A percentile compares a stretch with the other conserved stretches of the same genome.
Conservation (phyloP, 2,113 vertebrate genomes). For the Platysternon megacephalum region DNA sequence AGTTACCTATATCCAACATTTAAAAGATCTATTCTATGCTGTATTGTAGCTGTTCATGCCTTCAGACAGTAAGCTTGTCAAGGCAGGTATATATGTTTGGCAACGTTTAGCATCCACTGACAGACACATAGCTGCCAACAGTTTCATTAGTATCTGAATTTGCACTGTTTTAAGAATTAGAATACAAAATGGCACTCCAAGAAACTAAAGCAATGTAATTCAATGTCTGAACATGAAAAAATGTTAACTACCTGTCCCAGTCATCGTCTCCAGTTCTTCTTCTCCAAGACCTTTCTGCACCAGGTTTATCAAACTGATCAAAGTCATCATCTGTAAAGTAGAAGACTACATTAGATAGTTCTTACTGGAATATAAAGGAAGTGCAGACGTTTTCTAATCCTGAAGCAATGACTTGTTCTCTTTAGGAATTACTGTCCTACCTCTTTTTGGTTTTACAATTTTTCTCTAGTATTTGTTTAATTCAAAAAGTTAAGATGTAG, state of each 20-base stretch:
- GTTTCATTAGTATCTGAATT: slow-evolving; percentile 57
- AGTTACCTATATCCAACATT: not conserved
- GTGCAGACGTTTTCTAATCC: not conserved
- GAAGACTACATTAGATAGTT: slow-evolving; percentile 37
- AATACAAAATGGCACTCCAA: slow-evolving; percentile 12
- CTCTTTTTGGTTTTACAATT: not conserved
- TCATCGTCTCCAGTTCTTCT: slow-evolving; percentile 92
- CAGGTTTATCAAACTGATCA: slow-evolving; percentile 96
- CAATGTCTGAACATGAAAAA: not conserved
- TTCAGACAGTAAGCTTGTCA: not conserved
- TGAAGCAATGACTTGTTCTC: not conserved
- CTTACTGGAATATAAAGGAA: not conserved
- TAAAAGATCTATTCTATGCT: not conserved
- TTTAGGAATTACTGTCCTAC: not conserved
- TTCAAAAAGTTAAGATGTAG: too few species aligned
- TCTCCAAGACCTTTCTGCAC: slow-evolving; percentile 93
- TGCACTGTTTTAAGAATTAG: not conserved
- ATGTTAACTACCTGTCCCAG: slow-evolving; percentile 87
- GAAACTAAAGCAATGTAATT: not conserved
- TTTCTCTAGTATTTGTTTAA: not conserved
- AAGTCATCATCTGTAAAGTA: slow-evolving; percentile 90
- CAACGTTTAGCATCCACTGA: not conserved
- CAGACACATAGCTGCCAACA: slow-evolving; percentile 2
- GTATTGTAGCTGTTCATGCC: not conserved
- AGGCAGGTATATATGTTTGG: not conserved